Conservation (phyloP, 2,113 vertebrate species). For the Lates calcarifer region DNA sequence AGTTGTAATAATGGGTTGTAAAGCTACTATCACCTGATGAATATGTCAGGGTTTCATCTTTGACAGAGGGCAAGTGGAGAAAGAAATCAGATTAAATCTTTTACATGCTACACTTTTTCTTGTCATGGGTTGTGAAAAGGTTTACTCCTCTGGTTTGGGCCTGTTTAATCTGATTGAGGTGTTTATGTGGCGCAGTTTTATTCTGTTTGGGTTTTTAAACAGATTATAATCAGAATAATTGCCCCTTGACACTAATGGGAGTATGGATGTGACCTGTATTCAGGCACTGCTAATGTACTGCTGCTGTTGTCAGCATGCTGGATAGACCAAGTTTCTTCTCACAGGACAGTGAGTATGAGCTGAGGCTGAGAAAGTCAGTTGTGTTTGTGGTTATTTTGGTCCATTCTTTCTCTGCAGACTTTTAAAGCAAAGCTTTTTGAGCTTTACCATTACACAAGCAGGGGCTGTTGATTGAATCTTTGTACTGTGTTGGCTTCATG, state of each 20-base stretch:
- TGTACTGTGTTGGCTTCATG: constrained; percentile 10
- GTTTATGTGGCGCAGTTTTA: no score
- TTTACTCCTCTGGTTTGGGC: no score
- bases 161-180: no score
- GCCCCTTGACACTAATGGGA: no score
- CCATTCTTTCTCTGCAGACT: neutral
- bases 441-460: neutral
- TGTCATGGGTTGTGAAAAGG: no score
- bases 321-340: no score
- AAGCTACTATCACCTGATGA: neutral
- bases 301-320: neutral
- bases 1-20: neutral
- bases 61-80: no score
- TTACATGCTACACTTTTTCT: no score
- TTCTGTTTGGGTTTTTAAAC: no score
- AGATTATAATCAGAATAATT: no score
- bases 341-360: neutral
- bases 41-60: no score
- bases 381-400: neutral
- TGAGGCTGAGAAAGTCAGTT: neutral
- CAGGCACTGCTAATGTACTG: neutral
- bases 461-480: neutral
- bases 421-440: neutral
- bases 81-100: no score
- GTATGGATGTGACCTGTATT: neutral